phyloP scores from a whole-genome alignment of 2,797 vertebrate genomes.

The Cyclura pinguis region DNA sequence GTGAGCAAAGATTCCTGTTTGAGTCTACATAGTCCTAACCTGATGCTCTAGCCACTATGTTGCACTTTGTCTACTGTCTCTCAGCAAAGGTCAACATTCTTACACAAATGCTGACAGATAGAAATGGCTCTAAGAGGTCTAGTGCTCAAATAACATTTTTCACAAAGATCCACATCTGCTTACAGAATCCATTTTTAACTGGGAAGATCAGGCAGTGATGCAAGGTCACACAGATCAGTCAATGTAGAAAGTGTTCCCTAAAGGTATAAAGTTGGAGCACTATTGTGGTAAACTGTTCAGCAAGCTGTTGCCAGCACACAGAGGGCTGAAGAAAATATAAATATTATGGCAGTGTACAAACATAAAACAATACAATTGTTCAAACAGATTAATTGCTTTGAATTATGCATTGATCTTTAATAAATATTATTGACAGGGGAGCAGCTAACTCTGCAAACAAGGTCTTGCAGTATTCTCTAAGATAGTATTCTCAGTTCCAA shows the following conservation, averaged over 20 bases:
- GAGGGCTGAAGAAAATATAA: slow-evolving; percentile 8
- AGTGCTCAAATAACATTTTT: neutral
- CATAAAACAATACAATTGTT: slow-evolving; percentile 20
- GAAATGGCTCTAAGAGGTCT: neutral
- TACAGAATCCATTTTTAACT: neutral
- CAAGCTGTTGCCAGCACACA: neutral
- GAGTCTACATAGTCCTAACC: too few relatives aligned
- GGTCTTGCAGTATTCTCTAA: slow-evolving; percentile 13
- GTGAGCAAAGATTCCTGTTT: too few relatives aligned
- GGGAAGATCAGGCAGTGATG: neutral
- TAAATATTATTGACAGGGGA: slow-evolving; percentile 44
- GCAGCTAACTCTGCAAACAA: slow-evolving; percentile 24
- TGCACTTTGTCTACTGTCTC: neutral
- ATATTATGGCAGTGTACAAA: slow-evolving; percentile 1
- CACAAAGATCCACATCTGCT: neutral
- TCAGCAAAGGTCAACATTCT: neutral
- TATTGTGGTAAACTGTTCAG: neutral
- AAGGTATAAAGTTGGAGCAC: neutral
- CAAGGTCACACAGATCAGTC: neutral
- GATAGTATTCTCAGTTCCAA: slow-evolving; percentile 47
- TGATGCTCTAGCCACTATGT: neutral
- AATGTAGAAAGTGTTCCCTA: neutral
- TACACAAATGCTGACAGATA: neutral
- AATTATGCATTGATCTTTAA: slow-evolving; percentile 46
- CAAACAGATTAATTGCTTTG: slow-evolving; percentile 43